Evolutionary conservation across 2,113 vertebrate species (phyloP).

Genomic region (Stomatorhinus ivindoensis): DNA sequence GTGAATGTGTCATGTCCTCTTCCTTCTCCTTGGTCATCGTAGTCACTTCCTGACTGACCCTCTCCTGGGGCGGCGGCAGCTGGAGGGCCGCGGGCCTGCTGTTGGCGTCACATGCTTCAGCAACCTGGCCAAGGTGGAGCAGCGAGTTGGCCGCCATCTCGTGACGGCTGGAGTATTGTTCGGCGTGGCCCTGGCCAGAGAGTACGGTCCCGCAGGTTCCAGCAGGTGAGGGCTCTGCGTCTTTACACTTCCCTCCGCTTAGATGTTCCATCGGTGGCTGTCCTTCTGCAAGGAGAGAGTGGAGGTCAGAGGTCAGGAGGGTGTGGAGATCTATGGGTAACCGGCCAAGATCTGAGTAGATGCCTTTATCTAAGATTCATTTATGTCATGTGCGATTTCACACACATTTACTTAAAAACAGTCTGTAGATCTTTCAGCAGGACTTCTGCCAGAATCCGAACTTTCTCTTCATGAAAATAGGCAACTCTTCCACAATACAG

Average conservation of each 20-base stretch:
- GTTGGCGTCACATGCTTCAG: conserved; percentile 40
- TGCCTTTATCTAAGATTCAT: neutral
- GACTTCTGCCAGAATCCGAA: neutral
- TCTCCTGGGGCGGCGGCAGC: conserved; percentile 35
- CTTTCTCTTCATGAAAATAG: neutral
- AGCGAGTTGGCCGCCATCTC: conserved; percentile 69
- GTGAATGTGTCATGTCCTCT: neutral
- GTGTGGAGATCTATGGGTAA: neutral
- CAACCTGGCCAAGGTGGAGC: conserved; percentile 64
- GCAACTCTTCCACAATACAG: neutral
- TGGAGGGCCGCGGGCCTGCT: conserved; percentile 21
- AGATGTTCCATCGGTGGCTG: neutral
- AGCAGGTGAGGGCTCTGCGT: neutral
- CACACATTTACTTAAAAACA: neutral
- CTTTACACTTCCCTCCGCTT: conserved; percentile 7
- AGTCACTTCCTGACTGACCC: conserved; percentile 42
- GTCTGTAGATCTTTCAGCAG: neutral
- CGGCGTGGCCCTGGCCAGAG: conserved; percentile 31
- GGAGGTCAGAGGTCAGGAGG: neutral
- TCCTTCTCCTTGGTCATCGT: conserved; percentile 23
- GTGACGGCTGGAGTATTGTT: conserved; percentile 61
- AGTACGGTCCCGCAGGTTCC: neutral
- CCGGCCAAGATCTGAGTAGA: neutral
- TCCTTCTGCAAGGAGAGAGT: conserved; percentile 9
- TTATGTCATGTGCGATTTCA: neutral